These are phyloP conservation scores for Diplosoma virens DNA, from an alignment of 23 tunicate species.

Conservation along the genomic window DNA sequence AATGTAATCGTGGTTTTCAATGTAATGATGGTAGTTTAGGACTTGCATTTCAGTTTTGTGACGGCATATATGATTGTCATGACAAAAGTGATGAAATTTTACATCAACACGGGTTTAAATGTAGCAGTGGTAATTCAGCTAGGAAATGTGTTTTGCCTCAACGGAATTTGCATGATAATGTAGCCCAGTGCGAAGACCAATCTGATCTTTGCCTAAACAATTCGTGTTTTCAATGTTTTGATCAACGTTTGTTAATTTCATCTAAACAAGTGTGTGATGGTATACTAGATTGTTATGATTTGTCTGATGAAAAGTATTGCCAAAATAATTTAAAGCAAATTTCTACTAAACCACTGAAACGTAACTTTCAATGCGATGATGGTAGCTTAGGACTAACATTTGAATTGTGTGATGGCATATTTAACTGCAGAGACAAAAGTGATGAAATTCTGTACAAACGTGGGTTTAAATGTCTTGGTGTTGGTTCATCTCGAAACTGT, in stretches of 20 bases:
- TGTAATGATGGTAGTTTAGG: background rate
- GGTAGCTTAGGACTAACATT: background rate
- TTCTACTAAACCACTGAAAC: background rate
- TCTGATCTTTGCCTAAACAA: background rate
- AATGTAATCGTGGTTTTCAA: slow-evolving; percentile 2
- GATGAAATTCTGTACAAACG: background rate
- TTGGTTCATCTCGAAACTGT: background rate
- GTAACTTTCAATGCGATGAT: background rate
- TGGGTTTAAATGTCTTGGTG: slow-evolving; percentile 9
- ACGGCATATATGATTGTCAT: background rate
- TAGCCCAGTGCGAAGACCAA: background rate
- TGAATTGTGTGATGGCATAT: slow-evolving; percentile 3
- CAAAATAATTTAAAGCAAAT: background rate
- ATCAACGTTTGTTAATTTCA: background rate
- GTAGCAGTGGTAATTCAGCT: background rate
- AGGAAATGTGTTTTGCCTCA: slow-evolving; percentile 7
- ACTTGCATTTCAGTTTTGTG: background rate
- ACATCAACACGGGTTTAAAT: slow-evolving; percentile 1
- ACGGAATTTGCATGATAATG: background rate
- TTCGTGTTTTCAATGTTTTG: slow-evolving; percentile 3
- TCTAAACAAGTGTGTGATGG: slow-evolving; percentile 14
- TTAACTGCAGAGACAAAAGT: slow-evolving; percentile 1
- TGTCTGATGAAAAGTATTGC: slow-evolving; percentile 16
- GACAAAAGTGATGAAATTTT: slow-evolving; percentile 10
- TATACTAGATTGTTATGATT: slow-evolving; percentile 1